Base-by-base conservation (phyloP, 2,113 vertebrate genomes). In the Nyctibius bracteatus region DNA sequence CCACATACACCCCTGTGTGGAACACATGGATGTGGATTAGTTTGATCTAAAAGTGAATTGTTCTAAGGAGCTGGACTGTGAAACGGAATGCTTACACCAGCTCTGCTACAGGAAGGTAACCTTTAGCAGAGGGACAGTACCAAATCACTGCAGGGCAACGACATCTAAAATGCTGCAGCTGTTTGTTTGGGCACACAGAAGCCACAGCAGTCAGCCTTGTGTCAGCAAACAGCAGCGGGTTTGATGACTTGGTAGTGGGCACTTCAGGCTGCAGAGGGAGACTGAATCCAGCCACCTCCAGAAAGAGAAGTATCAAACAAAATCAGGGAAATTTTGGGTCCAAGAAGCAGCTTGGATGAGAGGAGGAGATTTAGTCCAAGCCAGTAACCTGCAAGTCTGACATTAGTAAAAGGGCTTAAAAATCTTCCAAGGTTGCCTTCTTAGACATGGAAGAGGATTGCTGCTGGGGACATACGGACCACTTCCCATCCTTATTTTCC, bases 1-100 rank as follows among this genome's bases (percentile, higher is more conserved):
- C 17, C 43, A 43, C 30, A 37, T 4, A 31, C 3, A 46, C 3
- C 6, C 12, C 10, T 12, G 6, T 1, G 0, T 33, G 30, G 88
- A 88, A 65, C 44, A 68, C 17, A 8, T 3, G 21, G 47, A 57
- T 1, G 0, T 39, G 35, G 35, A 24, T 59, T 52, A 68, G 37
- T 22, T 43, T 62, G 51, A 66, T 39, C 23, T 82, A 39, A 75
- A 88, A 75, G 22, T 14, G 33, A 67, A 33, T 35, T 80, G 31
- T 79, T 92, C 41, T 52, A 39, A 80, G 35, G 30, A 68, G 33
- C 52, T 41, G 30, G 52, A 68, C 54, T 46, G 25, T 75, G 49
- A 55, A 70, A 68, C 1, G 0, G n/a, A 61, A 49, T 31, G n/a
- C 18, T 74, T 47, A 33, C n/a, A 31, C 9, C 28, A 81, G 46